Base-by-base conservation (phyloP, 2,888 invertebrate species). In the Lingula anatina region DNA sequence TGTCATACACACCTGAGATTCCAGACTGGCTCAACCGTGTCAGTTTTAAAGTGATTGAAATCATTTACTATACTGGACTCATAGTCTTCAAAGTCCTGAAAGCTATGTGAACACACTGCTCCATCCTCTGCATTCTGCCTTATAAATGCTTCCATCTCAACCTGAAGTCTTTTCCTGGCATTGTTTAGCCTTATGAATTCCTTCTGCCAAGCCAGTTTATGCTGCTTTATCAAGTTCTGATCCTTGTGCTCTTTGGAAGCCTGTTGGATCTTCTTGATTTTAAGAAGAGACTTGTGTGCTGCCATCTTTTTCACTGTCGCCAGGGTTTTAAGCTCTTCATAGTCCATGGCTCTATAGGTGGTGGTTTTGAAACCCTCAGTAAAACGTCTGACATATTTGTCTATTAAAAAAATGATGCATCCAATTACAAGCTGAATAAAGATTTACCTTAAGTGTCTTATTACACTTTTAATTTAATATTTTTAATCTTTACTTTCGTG, bases 191-290 rank as follows among this genome's bases (percentile, higher is more conserved):
- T 47, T 2, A 67, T 53, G 42, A 71, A 66, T 51, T 75, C 75
- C 47, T 70, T 69, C 43, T 68, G 65, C 75, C 75, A 75, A 1
- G 71, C 61, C 25, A 66, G 50, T 40, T 70, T 66, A 46, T 76
- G 76, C 44, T 73, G 73, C 48, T 72, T 70, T 12, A 67, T 44
- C 5, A 71, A 48, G 45, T 63, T 63, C 45, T 70, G 68, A 52
- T 73, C 73, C 54, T 69, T 71, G 20, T 64, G 65, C 41, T 69
- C 63, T 49, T 67, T 66, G 2, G 66, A 66, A 12, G 64, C 51
- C 49, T 73, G 61, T 48, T 73, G 65, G 47, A 74, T 61, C 44
- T 71, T 68, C 46, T 69, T 65, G 46, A 75, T 66, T 51, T 71
- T 71, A 25, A 69, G 56, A 2, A 66, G 52, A 18, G 66, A 64